These are phyloP conservation scores for Alexandromys fortis DNA, from an alignment of 2,113 vertebrate genomes.

Conservation along the genomic window DNA sequence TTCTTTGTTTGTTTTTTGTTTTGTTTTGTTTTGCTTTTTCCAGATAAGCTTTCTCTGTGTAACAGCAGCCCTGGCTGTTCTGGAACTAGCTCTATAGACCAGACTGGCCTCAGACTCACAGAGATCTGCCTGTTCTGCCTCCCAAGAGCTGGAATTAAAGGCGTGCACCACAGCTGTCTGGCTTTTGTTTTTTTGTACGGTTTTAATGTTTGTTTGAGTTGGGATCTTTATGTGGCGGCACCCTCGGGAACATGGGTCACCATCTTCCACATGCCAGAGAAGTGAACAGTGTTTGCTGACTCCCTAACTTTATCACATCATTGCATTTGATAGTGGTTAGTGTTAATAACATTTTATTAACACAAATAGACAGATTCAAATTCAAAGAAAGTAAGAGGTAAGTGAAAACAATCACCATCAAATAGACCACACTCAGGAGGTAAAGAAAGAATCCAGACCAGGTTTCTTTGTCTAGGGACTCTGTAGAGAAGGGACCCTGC, in stretches of 20 bases:
- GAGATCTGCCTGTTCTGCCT: too few relatives aligned
- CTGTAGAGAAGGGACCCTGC: not conserved
- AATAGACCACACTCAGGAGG: not conserved
- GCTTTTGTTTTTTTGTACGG: not conserved
- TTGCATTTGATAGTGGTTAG: slow-evolving; percentile 73
- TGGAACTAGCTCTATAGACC: too few relatives aligned
- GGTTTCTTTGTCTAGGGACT: not conserved
- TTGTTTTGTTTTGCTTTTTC: too few relatives aligned
- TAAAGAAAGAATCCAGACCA: not conserved
- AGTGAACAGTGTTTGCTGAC: slow-evolving; percentile 50
- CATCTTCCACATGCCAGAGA: slow-evolving; percentile 57
- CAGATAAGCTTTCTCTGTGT: too few relatives aligned
- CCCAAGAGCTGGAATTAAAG: too few relatives aligned
- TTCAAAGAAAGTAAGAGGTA: not conserved
- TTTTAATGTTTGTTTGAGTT: not conserved
- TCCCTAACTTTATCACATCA: slow-evolving; percentile 58
- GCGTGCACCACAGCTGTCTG: too few relatives aligned
- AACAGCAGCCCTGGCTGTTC: too few relatives aligned
- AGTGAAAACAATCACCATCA: not conserved
- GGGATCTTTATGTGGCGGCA: not conserved
- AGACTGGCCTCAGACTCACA: too few relatives aligned
- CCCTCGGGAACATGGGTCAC: not conserved
- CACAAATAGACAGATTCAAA: slow-evolving; percentile 1
- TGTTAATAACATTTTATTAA: slow-evolving; percentile 77
- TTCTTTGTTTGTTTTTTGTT: too few relatives aligned